Conservation (phyloP, 2,113 vertebrate species). For the Rousettus leschenaultii region DNA sequence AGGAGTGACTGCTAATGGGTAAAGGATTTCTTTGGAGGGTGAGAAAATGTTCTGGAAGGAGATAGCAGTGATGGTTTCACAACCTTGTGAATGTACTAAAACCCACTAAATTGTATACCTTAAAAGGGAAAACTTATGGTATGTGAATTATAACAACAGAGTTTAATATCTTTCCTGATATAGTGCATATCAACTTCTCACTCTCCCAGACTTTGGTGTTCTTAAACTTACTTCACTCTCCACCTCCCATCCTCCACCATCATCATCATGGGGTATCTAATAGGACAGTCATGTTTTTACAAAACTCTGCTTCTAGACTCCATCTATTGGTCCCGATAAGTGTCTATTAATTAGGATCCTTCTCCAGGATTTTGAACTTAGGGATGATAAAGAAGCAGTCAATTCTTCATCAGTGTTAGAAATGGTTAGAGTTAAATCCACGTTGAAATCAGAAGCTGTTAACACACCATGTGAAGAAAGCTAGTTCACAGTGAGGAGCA, state of each 20-base stretch:
- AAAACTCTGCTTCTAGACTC: neutral
- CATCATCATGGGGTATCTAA: neutral
- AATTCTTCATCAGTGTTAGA: neutral
- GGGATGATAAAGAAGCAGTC: neutral
- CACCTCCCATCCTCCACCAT: neutral
- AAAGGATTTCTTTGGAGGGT: neutral
- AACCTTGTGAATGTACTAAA: neutral
- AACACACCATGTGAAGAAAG: neutral
- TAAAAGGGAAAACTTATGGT: neutral
- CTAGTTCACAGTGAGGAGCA: neutral
- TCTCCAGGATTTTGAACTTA: neutral
- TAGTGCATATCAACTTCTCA: neutral
- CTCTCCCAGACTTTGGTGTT: neutral
- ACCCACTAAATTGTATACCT: neutral
- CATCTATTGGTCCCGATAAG: neutral
- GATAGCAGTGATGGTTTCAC: neutral
- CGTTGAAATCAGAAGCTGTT: neutral
- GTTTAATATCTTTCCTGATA: neutral
- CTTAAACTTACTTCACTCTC: neutral
- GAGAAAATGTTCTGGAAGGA: neutral
- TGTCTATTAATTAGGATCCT: neutral
- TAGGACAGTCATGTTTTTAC: neutral
- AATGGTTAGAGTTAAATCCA: neutral
- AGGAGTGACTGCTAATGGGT: neutral
- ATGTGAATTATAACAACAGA: neutral